These are phyloP conservation scores for Cephonodes hylas DNA, from an alignment of 2,888 invertebrate species.

Conservation along the genomic window DNA sequence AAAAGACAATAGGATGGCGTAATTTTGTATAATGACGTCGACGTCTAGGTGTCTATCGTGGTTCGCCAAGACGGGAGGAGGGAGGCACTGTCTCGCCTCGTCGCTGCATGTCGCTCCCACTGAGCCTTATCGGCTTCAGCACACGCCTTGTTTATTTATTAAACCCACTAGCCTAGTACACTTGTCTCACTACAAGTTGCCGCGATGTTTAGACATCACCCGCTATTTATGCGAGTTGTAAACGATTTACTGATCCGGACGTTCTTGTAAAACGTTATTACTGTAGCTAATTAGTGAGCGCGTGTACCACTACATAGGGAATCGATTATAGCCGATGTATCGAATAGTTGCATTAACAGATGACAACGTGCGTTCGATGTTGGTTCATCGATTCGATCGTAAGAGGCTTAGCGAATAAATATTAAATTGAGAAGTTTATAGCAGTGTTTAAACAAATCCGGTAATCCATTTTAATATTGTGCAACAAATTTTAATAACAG, in stretches of 20 bases:
- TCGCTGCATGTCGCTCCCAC: constrained; percentile 40
- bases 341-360: constrained; percentile 21
- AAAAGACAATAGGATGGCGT: constrained; percentile 58
- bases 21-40: constrained; percentile 53
- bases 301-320: constrained; percentile 19
- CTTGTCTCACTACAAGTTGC: constrained; percentile 37
- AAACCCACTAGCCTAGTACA: constrained; percentile 56
- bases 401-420: constrained; percentile 5
- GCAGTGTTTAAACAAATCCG: constrained; percentile 6
- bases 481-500: neutral
- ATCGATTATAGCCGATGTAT: constrained; percentile 21
- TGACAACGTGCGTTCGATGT: constrained; percentile 16
- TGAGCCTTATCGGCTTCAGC: constrained; percentile 70
- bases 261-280: constrained; percentile 11
- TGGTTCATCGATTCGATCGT: constrained; percentile 7
- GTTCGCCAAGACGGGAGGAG: constrained; percentile 37
- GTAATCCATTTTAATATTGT: neutral
- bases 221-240: constrained; percentile 25
- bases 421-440: neutral
- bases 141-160: constrained; percentile 77
- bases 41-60: constrained; percentile 44
- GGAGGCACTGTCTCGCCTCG: constrained; percentile 31
- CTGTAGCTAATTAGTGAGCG: constrained; percentile 13
- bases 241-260: neutral
- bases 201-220: constrained; percentile 43